Evolutionary conservation across 1,140 invertebrate species (phyloP).

Genomic region (Procambarus virginalis): DNA sequence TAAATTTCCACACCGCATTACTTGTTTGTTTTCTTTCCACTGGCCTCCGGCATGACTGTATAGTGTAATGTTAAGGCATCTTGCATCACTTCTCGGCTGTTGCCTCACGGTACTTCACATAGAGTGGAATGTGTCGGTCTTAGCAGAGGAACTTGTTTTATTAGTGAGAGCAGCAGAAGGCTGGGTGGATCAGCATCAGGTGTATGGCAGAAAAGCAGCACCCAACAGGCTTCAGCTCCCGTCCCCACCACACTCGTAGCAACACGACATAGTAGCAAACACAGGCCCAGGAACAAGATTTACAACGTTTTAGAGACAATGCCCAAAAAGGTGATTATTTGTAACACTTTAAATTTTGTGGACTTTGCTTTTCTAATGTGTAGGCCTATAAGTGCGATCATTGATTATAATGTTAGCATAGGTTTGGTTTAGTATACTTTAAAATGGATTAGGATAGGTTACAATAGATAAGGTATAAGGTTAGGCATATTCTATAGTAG

Average conservation of each 20-base stretch:
- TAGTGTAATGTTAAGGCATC: not conserved
- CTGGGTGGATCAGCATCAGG: not conserved
- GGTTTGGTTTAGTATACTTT: too few species aligned
- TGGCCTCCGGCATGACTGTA: not conserved
- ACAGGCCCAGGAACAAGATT: not conserved
- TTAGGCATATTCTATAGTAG: too few species aligned
- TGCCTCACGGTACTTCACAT: not conserved
- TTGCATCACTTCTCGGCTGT: not conserved
- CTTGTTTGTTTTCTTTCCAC: too few species aligned
- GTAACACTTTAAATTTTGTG: not conserved
- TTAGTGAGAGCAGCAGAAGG: not conserved
- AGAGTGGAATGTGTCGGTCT: not conserved
- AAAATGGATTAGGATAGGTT: too few species aligned
- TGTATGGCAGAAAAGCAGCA: not conserved
- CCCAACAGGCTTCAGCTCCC: not conserved
- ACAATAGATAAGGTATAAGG: too few species aligned
- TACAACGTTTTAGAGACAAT: not conserved
- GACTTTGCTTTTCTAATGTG: too few species aligned
- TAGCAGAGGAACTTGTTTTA: not conserved
- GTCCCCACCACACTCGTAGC: not conserved
- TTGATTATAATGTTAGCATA: too few species aligned
- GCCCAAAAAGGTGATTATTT: conserved; percentile 9
- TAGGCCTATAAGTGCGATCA: too few species aligned
- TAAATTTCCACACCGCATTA: too few species aligned
- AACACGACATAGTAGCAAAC: not conserved